A percentile compares a stretch with the other conserved stretches of the same genome.
Conservation (phyloP, 2,113 vertebrate species). For the Baryphthengus martii region DNA sequence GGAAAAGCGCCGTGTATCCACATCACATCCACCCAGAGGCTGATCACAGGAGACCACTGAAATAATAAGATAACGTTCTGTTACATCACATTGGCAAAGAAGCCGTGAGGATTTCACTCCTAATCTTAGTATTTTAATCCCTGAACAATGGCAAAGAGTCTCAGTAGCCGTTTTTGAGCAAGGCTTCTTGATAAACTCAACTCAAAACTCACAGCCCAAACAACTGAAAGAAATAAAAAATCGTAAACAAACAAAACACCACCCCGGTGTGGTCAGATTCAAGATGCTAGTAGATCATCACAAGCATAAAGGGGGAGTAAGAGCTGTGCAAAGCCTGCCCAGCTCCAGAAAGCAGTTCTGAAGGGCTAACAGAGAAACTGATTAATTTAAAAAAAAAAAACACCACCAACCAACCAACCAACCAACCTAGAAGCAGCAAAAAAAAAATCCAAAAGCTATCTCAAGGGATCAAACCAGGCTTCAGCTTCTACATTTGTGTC, state of each 20-base stretch:
- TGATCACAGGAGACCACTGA: neutral
- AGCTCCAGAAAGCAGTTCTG: neutral
- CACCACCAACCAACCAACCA: too few relatives aligned
- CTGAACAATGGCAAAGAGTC: neutral
- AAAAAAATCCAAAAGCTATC: neutral
- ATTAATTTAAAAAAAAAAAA: neutral
- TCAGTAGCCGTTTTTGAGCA: neutral
- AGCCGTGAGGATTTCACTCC: neutral
- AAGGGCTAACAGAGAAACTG: neutral
- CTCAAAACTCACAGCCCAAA: neutral
- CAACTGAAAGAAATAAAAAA: neutral
- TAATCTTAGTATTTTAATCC: neutral
- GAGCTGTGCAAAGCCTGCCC: neutral
- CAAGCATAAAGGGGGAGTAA: neutral
- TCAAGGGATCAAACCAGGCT: neutral
- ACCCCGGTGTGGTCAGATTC: neutral
- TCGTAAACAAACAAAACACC: neutral
- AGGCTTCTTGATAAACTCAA: neutral
- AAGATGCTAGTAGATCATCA: neutral
- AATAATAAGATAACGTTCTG: neutral
- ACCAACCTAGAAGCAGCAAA: neutral
- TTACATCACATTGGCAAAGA: neutral
- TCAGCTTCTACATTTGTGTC: neutral
- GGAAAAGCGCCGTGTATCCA: neutral
- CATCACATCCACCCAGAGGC: neutral